Percentiles rank a stretch among this genome's conserved stretches.
These are phyloP conservation scores for Sebastes taczanowskii DNA, from an alignment of 2,797 vertebrate genomes.

Conservation along the genomic window DNA sequence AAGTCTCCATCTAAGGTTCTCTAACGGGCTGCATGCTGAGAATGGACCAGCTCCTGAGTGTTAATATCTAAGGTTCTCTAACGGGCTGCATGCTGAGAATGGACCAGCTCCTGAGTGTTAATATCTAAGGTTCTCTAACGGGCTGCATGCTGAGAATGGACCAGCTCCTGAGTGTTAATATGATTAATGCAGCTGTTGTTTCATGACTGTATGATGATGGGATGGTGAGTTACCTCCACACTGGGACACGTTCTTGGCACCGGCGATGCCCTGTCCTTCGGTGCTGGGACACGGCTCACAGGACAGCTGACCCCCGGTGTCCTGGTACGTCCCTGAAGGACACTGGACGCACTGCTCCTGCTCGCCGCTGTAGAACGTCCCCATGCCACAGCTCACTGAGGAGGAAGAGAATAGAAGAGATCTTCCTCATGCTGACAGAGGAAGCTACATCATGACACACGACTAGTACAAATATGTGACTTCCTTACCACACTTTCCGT, in stretches of 20 bases:
- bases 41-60: no score
- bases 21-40: no score
- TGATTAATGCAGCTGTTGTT: background rate
- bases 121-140: background rate
- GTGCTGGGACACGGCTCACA: slow-evolving; percentile 93
- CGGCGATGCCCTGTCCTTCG: slow-evolving; percentile 85
- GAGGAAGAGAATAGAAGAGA: background rate
- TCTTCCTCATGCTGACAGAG: background rate
- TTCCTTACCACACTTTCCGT: slow-evolving; percentile 89
- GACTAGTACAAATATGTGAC: slow-evolving; percentile 19
- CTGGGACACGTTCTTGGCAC: slow-evolving; percentile 91
- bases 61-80: no score
- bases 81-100: no score
- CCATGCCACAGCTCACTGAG: slow-evolving; percentile 88
- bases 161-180: background rate
- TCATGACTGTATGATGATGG: background rate
- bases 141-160: background rate
- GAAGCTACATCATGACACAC: background rate
- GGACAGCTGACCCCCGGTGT: slow-evolving; percentile 89
- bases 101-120: no score
- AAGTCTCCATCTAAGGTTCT: background rate
- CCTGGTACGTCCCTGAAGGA: slow-evolving; percentile 91
- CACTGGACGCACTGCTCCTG: slow-evolving; percentile 89
- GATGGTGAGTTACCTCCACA: slow-evolving; percentile 86
- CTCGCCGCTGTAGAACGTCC: slow-evolving; percentile 92